Percentiles rank a stretch among this genome's conserved stretches.
Evolutionary conservation across 2,797 vertebrate genomes (phyloP).

Genomic region (Enteromius paludinosus): DNA sequence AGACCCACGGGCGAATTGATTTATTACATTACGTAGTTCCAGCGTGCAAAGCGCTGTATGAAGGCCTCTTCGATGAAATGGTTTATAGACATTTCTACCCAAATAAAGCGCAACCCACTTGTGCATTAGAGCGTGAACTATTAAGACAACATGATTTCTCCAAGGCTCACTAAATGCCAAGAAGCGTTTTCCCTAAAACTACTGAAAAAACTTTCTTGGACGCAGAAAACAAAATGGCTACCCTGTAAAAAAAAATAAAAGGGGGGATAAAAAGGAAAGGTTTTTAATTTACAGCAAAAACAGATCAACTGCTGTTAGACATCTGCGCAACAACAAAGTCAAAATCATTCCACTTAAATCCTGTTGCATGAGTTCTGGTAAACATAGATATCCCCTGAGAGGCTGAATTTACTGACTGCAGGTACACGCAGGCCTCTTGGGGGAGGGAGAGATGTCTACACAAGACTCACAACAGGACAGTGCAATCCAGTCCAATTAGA

Average conservation of each 20-base stretch:
- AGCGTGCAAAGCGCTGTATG: constrained; percentile 27
- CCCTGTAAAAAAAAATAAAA: background rate
- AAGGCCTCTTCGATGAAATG: constrained; percentile 52
- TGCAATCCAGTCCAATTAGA: constrained; percentile 38
- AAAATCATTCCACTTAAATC: constrained; percentile 37
- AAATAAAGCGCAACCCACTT: constrained; percentile 67
- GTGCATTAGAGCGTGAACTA: constrained; percentile 70
- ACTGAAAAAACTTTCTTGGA: constrained; percentile 77
- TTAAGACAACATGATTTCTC: constrained; percentile 71
- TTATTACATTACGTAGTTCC: constrained; percentile 49
- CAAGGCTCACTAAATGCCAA: constrained; percentile 61
- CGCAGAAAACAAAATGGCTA: constrained; percentile 58
- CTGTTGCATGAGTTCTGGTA: constrained; percentile 17
- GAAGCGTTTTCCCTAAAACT: constrained; percentile 69
- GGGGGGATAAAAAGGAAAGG: background rate
- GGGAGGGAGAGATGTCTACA: constrained; percentile 40
- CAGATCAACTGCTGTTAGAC: constrained; percentile 1
- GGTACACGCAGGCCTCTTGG: constrained; percentile 42
- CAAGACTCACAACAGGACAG: constrained; percentile 35
- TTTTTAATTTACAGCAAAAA: constrained; percentile 1
- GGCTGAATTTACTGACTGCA: constrained; percentile 45
- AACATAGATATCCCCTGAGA: constrained; percentile 45
- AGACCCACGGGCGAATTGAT: constrained; percentile 55
- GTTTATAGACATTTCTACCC: constrained; percentile 71
- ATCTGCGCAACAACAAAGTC: constrained; percentile 1